Evolutionary conservation across 1,140 invertebrate species (phyloP).

Genomic region (Antheraea mylitta): DNA sequence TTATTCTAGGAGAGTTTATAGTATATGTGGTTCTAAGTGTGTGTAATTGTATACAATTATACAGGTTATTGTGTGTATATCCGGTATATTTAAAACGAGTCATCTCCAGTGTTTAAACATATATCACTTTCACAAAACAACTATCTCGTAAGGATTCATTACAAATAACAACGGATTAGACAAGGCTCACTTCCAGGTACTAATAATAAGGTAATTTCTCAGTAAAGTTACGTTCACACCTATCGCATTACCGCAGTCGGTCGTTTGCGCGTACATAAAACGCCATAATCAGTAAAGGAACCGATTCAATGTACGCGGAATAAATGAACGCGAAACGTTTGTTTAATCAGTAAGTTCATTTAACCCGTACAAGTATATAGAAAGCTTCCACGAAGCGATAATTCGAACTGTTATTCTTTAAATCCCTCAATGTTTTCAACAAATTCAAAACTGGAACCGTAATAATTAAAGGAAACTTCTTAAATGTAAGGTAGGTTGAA

Average conservation of each 20-base stretch:
- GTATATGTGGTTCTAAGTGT: too few species aligned
- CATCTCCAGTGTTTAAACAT: background rate
- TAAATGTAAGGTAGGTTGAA: too few species aligned
- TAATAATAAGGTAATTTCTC: constrained; percentile 39
- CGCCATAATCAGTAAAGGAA: background rate
- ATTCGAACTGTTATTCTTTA: background rate
- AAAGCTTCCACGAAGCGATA: background rate
- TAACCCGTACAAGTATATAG: background rate
- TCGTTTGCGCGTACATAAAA: constrained; percentile 36
- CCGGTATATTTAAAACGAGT: background rate
- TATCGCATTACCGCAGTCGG: constrained; percentile 35
- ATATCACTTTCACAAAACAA: background rate
- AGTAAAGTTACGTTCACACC: constrained; percentile 31
- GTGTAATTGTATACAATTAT: too few species aligned
- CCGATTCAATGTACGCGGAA: constrained; percentile 29
- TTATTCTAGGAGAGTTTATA: too few species aligned
- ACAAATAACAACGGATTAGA: constrained; percentile 8
- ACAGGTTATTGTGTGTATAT: background rate
- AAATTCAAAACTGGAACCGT: background rate
- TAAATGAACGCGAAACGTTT: constrained; percentile 6
- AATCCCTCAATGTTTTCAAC: background rate
- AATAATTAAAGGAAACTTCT: too few species aligned
- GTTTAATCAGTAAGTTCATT: constrained; percentile 6
- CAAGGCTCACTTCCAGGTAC: constrained; percentile 32
- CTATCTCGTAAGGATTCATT: constrained; percentile 8